Conservation (phyloP, 2,113 vertebrate species). For the Ceratotherium simum region DNA sequence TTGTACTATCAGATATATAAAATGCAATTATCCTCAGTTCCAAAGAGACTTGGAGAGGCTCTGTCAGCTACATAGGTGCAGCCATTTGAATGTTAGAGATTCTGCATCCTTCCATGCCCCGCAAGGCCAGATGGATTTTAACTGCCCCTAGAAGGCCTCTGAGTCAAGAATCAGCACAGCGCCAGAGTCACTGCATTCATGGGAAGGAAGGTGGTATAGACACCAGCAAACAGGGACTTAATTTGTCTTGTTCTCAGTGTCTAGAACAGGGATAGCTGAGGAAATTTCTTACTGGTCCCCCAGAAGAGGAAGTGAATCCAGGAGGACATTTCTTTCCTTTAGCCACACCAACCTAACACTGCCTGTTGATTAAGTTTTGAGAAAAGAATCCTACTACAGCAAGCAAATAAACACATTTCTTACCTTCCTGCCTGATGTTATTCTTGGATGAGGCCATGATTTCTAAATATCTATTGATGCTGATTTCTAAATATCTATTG, state of each 20-base stretch:
- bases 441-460: neutral
- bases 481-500: neutral
- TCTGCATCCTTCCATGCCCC: neutral
- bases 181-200: neutral
- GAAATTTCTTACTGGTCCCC: too few relatives aligned
- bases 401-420: neutral
- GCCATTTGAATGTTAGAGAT: neutral
- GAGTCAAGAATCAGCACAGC: neutral
- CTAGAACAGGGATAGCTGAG: neutral
- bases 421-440: neutral
- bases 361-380: neutral
- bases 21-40: neutral
- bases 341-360: fast-evolving
- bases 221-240: neutral
- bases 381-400: neutral
- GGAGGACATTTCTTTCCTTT: neutral
- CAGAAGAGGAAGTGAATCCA: neutral
- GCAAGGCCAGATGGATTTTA: neutral
- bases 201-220: neutral
- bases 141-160: neutral
- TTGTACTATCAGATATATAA: neutral
- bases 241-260: neutral
- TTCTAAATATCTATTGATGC: neutral
- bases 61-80: too few relatives aligned
- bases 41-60: neutral